Conservation (phyloP, 2,113 vertebrate species). For the Chelonoidis abingdonii region DNA sequence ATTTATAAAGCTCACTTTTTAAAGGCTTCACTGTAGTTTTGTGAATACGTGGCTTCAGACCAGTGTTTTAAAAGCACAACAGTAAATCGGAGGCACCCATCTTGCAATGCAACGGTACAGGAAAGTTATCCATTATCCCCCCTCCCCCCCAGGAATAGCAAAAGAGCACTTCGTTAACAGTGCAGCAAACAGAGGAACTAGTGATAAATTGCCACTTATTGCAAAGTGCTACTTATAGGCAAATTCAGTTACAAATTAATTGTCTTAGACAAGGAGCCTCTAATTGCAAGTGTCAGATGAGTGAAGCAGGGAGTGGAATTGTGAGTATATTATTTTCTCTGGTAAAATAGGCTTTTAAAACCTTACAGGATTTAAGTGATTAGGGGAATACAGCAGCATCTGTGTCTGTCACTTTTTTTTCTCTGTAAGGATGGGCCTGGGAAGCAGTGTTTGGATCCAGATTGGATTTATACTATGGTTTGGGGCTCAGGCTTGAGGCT, state of each 20-base stretch:
- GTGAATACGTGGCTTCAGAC: neutral
- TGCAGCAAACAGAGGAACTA: neutral
- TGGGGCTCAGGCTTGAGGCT: neutral
- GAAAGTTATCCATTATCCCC: rapidly evolving
- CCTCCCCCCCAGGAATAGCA: rapidly evolving
- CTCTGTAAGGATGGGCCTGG: neutral
- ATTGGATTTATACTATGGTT: neutral
- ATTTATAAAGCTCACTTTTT: neutral
- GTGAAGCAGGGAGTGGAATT: rapidly evolving
- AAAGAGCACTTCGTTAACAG: neutral
- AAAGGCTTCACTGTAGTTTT: neutral
- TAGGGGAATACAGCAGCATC: neutral
- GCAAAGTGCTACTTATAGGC: neutral
- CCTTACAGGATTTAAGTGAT: neutral
- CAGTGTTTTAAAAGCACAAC: neutral
- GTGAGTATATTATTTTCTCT: neutral
- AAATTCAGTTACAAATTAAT: neutral
- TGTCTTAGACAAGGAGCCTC: neutral
- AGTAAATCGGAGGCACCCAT: neutral
- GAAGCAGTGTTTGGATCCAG: neutral
- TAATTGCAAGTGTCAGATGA: neutral
- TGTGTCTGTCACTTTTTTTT: neutral
- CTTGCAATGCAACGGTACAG: rapidly evolving
- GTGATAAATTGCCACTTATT: neutral
- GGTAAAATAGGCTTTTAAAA: neutral